Percentiles rank a stretch among this genome's conserved stretches.
These are phyloP conservation scores for Nomada ruficornis DNA, from an alignment of 2,888 invertebrate species.

Conservation along the genomic window DNA sequence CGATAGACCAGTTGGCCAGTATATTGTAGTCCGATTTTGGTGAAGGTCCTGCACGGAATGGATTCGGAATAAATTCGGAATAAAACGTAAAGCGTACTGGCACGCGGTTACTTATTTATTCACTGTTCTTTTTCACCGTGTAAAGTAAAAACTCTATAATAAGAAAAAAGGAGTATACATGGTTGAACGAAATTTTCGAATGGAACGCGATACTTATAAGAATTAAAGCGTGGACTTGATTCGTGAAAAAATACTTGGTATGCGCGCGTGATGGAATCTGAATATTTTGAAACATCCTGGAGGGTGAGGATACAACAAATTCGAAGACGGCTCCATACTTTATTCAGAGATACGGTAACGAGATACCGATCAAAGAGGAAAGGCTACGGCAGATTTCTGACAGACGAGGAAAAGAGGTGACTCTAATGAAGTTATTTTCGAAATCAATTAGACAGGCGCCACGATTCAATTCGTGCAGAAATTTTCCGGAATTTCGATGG, in stretches of 20 bases:
- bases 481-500: not conserved
- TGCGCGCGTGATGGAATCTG: constrained; percentile 74
- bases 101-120: no score
- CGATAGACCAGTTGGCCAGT: not conserved
- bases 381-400: constrained; percentile 88
- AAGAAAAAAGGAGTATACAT: not conserved
- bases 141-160: not conserved
- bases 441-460: not conserved
- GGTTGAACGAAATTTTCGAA: no score
- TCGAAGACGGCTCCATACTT: constrained; percentile 73
- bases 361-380: constrained; percentile 84
- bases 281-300: constrained; percentile 81
- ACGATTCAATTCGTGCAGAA: no score
- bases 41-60: not conserved
- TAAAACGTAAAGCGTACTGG: no score
- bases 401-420: constrained; percentile 90
- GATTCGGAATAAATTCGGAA: not conserved
- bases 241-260: not conserved
- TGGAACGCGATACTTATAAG: not conserved
- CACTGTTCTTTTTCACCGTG: no score
- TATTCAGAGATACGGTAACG: constrained; percentile 70
- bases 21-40: not conserved
- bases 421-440: not conserved
- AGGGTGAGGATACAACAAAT: constrained; percentile 76
- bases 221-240: not conserved